These are phyloP conservation scores for Gambusia affinis DNA, from an alignment of 2,113 vertebrate genomes.

Conservation along the genomic window DNA sequence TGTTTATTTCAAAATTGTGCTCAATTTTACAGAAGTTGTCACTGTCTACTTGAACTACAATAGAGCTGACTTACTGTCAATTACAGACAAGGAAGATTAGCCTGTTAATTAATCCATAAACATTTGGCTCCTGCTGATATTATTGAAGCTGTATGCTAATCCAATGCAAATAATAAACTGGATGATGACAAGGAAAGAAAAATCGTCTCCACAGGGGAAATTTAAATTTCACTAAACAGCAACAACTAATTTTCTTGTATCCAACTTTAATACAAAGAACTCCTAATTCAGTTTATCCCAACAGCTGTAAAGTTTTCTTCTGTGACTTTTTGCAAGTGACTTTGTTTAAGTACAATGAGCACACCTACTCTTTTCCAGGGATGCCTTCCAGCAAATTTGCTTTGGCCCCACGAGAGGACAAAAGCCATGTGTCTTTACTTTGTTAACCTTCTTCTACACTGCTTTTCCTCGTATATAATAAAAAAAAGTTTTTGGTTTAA, in stretches of 20 bases:
- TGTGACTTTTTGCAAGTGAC: slow-evolving; percentile 40
- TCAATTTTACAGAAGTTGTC: not conserved
- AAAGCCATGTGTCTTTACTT: slow-evolving; percentile 26
- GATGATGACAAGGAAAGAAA: not conserved
- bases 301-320: slow-evolving; percentile 38
- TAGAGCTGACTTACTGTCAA: slow-evolving; percentile 18
- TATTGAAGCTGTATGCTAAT: slow-evolving; percentile 32
- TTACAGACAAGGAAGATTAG: slow-evolving; percentile 22
- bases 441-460: slow-evolving; percentile 29
- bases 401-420: slow-evolving; percentile 30
- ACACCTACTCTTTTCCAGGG: slow-evolving; percentile 12
- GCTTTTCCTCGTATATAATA: slow-evolving; percentile 40
- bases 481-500: slow-evolving; percentile 26
- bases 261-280: slow-evolving; percentile 7
- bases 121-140: slow-evolving; percentile 25
- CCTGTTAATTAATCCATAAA: slow-evolving; percentile 43
- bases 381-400: slow-evolving; percentile 39
- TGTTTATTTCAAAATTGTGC: not conserved
- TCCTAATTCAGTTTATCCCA: slow-evolving; percentile 28
- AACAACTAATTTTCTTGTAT: slow-evolving; percentile 14
- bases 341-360: slow-evolving; percentile 56
- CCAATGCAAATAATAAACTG: not conserved
- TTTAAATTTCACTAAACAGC: not conserved
- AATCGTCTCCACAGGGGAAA: not conserved
- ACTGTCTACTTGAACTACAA: slow-evolving; percentile 15